A percentile compares a stretch with the other conserved stretches of the same genome.
Conservation (phyloP, 2,888 invertebrate genomes). For the Pterostichus madidus region DNA sequence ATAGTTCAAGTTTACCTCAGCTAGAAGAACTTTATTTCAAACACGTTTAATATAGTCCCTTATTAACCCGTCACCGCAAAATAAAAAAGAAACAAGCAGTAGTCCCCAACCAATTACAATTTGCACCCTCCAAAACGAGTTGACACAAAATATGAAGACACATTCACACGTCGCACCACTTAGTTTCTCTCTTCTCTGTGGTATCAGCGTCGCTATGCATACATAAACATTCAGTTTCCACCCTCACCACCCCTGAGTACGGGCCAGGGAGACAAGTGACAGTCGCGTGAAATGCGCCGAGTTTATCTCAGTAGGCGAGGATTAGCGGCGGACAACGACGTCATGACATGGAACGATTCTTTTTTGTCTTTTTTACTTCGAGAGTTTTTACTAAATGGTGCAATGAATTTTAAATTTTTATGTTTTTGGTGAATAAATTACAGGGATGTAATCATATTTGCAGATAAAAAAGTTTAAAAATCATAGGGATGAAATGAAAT, state of each 20-base stretch:
- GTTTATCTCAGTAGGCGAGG: constrained; percentile 17
- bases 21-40: too few relatives aligned
- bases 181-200: neutral
- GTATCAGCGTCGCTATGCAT: neutral
- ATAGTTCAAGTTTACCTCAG: too few relatives aligned
- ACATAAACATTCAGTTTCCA: neutral
- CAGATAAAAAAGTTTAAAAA: too few relatives aligned
- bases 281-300: neutral
- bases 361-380: neutral
- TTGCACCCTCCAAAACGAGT: neutral
- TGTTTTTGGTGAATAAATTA: neutral
- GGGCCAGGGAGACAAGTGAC: neutral
- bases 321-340: neutral
- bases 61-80: neutral
- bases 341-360: neutral
- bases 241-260: neutral
- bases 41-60: neutral
- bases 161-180: neutral
- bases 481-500: too few relatives aligned
- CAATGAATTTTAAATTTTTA: constrained; percentile 15
- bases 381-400: neutral
- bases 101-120: neutral
- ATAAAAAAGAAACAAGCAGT: neutral
- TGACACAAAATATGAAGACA: too few relatives aligned
- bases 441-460: too few relatives aligned